A percentile compares a stretch with the other conserved stretches of the same genome.
phyloP scores from a whole-genome alignment of 2,113 vertebrate species.

The Sinocyclocheilus anshuiensis region DNA sequence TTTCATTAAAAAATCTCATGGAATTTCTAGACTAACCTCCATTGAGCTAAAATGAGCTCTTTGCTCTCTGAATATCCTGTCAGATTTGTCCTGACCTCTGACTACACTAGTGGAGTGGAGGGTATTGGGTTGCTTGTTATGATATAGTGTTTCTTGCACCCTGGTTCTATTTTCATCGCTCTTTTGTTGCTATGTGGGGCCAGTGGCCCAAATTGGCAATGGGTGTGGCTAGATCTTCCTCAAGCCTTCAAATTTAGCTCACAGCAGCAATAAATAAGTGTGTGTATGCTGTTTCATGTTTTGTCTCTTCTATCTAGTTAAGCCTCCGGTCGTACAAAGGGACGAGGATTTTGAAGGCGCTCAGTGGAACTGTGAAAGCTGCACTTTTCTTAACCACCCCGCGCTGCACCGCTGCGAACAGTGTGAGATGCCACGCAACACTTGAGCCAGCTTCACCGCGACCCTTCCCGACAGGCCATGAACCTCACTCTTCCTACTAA shows the following conservation, averaged over 20 bases:
- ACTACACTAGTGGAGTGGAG: constrained; percentile 17
- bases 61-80: constrained; percentile 17
- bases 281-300: constrained; percentile 2
- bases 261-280: not conserved
- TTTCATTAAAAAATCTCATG: not conserved
- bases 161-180: constrained; percentile 35
- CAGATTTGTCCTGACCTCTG: constrained; percentile 29
- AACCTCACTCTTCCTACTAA: not conserved
- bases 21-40: not conserved
- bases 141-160: constrained; percentile 39
- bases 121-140: not conserved
- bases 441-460: constrained; percentile 77
- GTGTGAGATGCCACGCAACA: constrained; percentile 98
- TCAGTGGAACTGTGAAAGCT: constrained; percentile 97
- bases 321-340: constrained; percentile 76
- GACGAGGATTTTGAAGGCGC: constrained; percentile 98
- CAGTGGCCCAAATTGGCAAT: constrained; percentile 3
- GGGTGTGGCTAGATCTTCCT: not conserved
- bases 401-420: constrained; percentile 98
- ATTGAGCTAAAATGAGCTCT: constrained; percentile 25
- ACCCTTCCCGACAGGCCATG: constrained; percentile 27
- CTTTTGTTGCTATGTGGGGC: constrained; percentile 5
- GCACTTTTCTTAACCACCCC: constrained; percentile 98
- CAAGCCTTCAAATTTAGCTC: constrained; percentile 9
- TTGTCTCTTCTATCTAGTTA: constrained; percentile 56